Evolutionary conservation across 2,888 invertebrate genomes (phyloP).

Genomic region (Athalia cordata): DNA sequence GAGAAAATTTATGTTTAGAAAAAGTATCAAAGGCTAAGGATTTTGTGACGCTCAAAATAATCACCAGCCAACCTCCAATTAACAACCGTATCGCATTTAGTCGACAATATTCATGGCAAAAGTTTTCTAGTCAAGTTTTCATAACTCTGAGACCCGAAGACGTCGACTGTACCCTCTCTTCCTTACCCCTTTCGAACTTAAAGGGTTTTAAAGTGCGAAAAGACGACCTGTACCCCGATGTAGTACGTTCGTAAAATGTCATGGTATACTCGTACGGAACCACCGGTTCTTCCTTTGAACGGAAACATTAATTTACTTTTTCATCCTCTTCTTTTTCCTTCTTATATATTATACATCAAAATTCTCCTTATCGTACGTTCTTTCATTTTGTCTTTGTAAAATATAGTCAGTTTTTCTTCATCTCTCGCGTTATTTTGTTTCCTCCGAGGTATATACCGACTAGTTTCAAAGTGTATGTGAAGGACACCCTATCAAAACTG

Average conservation of each 20-base stretch:
- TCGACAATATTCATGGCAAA: constrained; percentile 18
- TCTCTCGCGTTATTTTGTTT: neutral
- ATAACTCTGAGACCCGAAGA: neutral
- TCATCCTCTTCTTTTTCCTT: neutral
- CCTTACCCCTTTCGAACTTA: neutral
- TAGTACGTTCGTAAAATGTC: no score
- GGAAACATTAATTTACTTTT: constrained; percentile 8
- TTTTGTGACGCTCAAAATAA: neutral
- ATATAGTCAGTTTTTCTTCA: neutral
- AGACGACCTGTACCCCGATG: neutral
- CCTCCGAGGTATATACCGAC: neutral
- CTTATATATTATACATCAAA: no score
- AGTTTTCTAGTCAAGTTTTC: constrained; percentile 20
- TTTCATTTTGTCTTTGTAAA: neutral
- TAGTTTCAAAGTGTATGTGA: neutral
- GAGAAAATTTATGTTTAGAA: neutral
- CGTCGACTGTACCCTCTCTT: neutral
- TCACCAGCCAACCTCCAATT: constrained; percentile 3
- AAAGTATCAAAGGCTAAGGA: neutral
- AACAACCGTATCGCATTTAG: neutral
- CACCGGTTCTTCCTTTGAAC: neutral
- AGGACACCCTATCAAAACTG: neutral
- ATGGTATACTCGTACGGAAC: neutral
- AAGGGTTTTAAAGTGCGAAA: neutral
- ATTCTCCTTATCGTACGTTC: neutral